Evolutionary conservation across 2,888 invertebrate species (phyloP).

Genomic region (Leptinotarsa tumamoca): DNA sequence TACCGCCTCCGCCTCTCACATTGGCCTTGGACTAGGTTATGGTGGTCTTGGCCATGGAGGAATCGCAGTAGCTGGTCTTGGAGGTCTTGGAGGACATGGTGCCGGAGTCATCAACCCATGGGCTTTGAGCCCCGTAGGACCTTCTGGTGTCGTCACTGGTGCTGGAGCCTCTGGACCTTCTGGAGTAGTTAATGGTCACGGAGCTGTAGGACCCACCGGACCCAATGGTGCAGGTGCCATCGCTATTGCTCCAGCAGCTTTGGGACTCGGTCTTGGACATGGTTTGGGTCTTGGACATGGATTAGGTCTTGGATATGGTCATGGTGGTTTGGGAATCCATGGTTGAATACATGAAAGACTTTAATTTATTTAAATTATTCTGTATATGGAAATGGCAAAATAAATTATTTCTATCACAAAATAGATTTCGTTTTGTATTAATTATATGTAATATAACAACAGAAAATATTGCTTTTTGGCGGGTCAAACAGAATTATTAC

Average conservation of each 20-base stretch:
- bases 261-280: conserved; percentile 21
- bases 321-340: conserved; percentile 18
- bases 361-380: not conserved
- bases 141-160: conserved; percentile 35
- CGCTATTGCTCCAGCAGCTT: conserved; percentile 1
- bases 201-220: conserved; percentile 46
- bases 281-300: conserved; percentile 24
- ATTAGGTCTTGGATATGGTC: not conserved
- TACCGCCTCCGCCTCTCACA: conserved; percentile 20
- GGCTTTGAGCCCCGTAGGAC: conserved; percentile 30
- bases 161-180: conserved; percentile 30
- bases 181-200: conserved; percentile 43
- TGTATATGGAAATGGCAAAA: not conserved
- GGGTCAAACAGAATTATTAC: no score
- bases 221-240: conserved; percentile 42
- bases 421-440: not conserved
- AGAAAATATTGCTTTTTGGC: no score
- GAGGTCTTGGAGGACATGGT: conserved; percentile 22
- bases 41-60: conserved; percentile 20
- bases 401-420: not conserved
- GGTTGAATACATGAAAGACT: not conserved
- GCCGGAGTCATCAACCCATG: conserved; percentile 28
- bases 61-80: conserved; percentile 17
- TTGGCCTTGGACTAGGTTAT: not conserved
- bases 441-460: not conserved